Evolutionary conservation across 2,113 vertebrate species (phyloP), one percentile per base, ranked within the genome.

Genomic region (Leptobrachium ailaonicum): DNA sequence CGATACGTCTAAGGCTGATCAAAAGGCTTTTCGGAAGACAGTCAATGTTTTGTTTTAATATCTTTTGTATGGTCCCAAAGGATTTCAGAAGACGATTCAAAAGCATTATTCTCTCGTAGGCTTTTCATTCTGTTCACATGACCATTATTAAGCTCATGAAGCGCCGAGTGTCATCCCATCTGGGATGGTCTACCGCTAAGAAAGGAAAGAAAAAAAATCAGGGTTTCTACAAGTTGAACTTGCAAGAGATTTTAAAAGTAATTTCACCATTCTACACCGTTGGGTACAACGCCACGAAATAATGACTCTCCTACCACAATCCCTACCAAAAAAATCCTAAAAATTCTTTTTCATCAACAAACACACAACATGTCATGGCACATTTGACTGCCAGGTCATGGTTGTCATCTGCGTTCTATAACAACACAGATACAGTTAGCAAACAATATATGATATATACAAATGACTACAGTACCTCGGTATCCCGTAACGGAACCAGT

Each of bases 1-100:
- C 11, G 45, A 71, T 53, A 71, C 69, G 50, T n/a, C 44, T 71
- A n/a, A 71, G n/a, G n/a, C 44, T 71, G 69, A 71, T 71, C 69
- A 71, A 71, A 71, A 50, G 69, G 6, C 44, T 71, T 50, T 32
- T 53, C n/a, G 47, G 70, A 54, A 12, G 70, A 47, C 45, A 47
- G 45, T 47, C 8, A 4, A 4, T 47, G 3, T 47, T 47, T 47
- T 47, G 45, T 40, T 54, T 71, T n/a, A n/a, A n/a, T 71, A 72
- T 72, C 47, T 54, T 72, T 72, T 72, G 70, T 54, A 32, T 54
- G 20, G n/a, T 54, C 70, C 50, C 70, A 54, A 13, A 54, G 50
- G 50, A 72, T 41, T 40, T 11, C 20, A 20, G n/a, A 72, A 72
- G 6, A 70, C 42, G n/a, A 70, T 50, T 72, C 47, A 56, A 40